Conservation (phyloP, 2,797 vertebrate genomes). For the Pantherophis vulpinus region DNA sequence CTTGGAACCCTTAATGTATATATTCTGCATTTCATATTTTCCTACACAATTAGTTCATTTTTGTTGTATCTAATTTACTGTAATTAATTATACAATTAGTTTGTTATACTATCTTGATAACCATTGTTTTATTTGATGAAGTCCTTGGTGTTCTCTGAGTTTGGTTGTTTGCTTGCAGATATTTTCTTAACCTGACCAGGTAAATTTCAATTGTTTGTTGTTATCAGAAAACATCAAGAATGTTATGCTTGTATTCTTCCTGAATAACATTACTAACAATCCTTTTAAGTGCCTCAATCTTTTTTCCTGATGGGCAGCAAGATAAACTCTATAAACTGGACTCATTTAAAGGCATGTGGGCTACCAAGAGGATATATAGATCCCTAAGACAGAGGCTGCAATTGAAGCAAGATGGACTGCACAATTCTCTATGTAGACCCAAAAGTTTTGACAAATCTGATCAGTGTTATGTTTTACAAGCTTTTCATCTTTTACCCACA, state of each 20-base stretch:
- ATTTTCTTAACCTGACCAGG: background rate
- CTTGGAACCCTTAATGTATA: background rate
- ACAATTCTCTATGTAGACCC: background rate
- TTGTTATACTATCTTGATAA: background rate
- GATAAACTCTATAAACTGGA: background rate
- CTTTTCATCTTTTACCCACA: background rate
- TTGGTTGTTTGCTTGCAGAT: too few relatives aligned
- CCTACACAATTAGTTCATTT: background rate
- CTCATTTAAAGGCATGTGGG: constrained; percentile 9
- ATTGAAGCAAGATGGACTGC: background rate
- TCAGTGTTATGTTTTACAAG: background rate
- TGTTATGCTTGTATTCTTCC: background rate
- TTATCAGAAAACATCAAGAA: background rate
- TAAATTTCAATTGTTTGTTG: background rate
- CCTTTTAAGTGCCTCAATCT: background rate
- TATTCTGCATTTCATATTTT: background rate
- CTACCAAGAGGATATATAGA: background rate
- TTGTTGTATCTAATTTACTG: background rate
- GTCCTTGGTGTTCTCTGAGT: background rate
- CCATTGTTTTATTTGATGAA: background rate
- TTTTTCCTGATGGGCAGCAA: background rate
- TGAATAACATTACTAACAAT: background rate
- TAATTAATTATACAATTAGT: background rate
- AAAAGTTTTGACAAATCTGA: background rate
- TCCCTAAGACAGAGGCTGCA: background rate